Base-by-base conservation (phyloP, 2,797 vertebrate species). In the Sebastes hubbsi region DNA sequence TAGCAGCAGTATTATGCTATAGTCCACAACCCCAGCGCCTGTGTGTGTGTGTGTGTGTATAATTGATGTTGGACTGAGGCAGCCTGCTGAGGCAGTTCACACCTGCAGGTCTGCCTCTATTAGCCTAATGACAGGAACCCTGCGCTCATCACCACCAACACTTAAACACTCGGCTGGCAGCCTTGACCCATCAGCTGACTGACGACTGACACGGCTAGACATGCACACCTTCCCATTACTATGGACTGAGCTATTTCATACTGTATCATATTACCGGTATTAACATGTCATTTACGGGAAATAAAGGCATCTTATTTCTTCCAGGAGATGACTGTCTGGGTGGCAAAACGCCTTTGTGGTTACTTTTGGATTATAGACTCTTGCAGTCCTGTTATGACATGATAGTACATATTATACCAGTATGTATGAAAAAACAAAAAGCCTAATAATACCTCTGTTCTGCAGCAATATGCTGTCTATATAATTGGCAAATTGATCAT, bases 21-120 rank as follows among this genome's bases (percentile, higher is more conserved):
- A 52, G 34, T 56, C 52, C 16, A 36, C 58, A 59, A 52, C 25
- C 55, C 61, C 13, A 72, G 34, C 2, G 6, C 4, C 5, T 73
- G 36, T 67, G 32, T 65, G 49, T 78, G 32, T 68, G 71, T 68
- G 71, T 69, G 69, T 69, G 60, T 63, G 29, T 68, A 13, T 72
- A 83, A 89, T 55, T 83, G 84, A 88, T 85, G 87, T 72, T 69
- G 75, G 78, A 78, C 81, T 30, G 75, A 80, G 77, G 68, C 66
- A 78, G 72, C 71, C 81, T 78, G 84, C 89, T 77, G 88, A 90
- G 78, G 80, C 78, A 78, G 64, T 87, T 93, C 85, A 89, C 91
- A 92, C 89, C 87, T 91, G 87, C 87, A 91, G 77, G 85, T 91
- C 84, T 87, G 86, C 86, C 90, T 92, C 88, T 82, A 91, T 94